Evolutionary conservation across 1,140 invertebrate species (phyloP).

Genomic region (Gonioctena quinquepunctata): DNA sequence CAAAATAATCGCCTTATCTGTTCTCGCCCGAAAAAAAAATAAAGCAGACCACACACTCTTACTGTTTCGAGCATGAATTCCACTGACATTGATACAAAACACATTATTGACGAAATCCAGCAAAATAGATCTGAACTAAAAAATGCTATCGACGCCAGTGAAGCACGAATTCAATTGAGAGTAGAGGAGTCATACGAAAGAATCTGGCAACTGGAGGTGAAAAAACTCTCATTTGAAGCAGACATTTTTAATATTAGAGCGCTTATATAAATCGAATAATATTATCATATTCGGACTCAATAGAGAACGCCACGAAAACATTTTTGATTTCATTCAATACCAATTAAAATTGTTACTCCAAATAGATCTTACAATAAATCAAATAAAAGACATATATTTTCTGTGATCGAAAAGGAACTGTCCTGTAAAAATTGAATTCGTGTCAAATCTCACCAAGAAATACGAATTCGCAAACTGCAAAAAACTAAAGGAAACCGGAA

Average conservation of each 20-base stretch:
- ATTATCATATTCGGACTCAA: not conserved
- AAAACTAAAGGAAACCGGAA: not conserved
- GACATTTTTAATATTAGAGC: not conserved
- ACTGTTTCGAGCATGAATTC: not conserved
- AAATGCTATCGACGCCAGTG: constrained; percentile 8
- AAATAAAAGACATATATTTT: not conserved
- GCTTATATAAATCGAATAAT: not conserved
- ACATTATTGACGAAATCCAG: constrained; percentile 10
- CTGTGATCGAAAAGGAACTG: not conserved
- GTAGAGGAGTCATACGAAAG: constrained; percentile 8
- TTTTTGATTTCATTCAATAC: not conserved
- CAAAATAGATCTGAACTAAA: constrained; percentile 6
- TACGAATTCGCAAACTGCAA: not conserved
- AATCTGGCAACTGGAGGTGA: not conserved
- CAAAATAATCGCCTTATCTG: no score
- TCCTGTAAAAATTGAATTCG: not conserved
- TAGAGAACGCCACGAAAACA: not conserved
- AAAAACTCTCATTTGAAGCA: not conserved
- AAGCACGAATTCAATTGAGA: constrained; percentile 14
- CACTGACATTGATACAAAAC: constrained; percentile 5
- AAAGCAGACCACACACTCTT: constrained; percentile 1
- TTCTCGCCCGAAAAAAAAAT: not conserved
- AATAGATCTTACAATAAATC: not conserved
- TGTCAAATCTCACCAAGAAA: not conserved
- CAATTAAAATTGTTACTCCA: not conserved